phyloP scores from a whole-genome alignment of 1,140 invertebrate genomes.

The Popillia japonica region DNA sequence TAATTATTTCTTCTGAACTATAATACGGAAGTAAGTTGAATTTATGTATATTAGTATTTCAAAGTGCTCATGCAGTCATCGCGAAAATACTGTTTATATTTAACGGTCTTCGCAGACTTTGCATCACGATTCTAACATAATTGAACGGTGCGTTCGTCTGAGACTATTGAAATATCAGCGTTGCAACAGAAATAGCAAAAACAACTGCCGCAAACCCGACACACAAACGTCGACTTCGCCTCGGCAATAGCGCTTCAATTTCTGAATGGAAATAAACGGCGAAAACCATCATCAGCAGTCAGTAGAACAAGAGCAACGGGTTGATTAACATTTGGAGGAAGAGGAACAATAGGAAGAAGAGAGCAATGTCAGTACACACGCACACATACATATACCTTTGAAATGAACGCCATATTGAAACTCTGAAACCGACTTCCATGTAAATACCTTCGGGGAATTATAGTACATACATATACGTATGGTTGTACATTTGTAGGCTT shows the following conservation, averaged over 20 bases:
- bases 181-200: not conserved
- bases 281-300: not conserved
- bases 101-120: not conserved
- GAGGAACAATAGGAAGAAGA: not conserved
- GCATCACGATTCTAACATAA: too few relatives aligned
- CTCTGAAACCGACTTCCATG: conserved; percentile 9
- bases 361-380: not conserved
- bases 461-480: conserved; percentile 13
- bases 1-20: too few relatives aligned
- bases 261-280: not conserved
- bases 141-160: not conserved
- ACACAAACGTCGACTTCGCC: not conserved
- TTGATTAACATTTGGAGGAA: conserved; percentile 13
- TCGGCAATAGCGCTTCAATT: conserved; percentile 1
- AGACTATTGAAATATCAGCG: not conserved
- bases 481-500: conserved; percentile 14
- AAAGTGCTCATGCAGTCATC: too few relatives aligned
- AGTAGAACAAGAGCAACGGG: conserved; percentile 13
- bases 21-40: too few relatives aligned
- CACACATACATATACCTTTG: too few relatives aligned
- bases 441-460: conserved; percentile 31
- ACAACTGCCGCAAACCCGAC: not conserved
- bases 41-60: too few relatives aligned
- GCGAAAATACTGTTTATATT: not conserved
- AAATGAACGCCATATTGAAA: conserved; percentile 9